Conservation (phyloP, 2,797 vertebrate genomes). For the Alfaro cultratus region DNA sequence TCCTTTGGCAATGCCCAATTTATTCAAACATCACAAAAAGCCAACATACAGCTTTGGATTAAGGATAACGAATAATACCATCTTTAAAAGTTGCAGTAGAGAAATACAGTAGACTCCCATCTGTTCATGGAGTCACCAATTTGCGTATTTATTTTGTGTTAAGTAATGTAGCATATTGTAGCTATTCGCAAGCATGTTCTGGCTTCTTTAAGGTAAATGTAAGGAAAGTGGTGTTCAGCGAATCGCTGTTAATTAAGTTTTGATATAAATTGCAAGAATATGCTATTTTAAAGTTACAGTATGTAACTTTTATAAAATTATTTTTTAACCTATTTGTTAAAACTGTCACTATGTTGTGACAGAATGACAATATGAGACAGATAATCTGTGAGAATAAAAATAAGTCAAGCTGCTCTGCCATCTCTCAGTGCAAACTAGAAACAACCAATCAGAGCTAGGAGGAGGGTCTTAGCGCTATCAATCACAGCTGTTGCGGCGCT, state of each 20-base stretch:
- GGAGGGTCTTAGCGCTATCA: no score
- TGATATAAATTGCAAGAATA: not conserved
- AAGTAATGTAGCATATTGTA: not conserved
- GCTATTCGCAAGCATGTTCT: not conserved
- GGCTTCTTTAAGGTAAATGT: not conserved
- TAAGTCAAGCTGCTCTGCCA: no score
- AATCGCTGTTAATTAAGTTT: not conserved
- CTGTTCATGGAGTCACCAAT: no score
- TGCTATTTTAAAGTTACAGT: not conserved
- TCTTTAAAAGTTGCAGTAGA: not conserved
- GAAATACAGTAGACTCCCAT: not conserved
- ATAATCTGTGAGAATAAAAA: no score
- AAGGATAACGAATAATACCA: not conserved
- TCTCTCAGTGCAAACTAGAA: no score
- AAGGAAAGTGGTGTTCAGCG: not conserved
- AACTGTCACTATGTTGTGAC: no score
- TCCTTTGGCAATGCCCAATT: not conserved
- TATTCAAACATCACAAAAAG: not conserved
- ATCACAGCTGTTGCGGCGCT: no score
- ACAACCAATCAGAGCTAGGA: no score
- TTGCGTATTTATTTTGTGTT: not conserved
- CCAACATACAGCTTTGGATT: not conserved
- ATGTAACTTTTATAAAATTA: no score
- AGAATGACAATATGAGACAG: no score
- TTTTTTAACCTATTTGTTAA: no score